Percentiles rank a stretch among this genome's conserved stretches.
Conservation (phyloP, 2,113 vertebrate species). For the Apodemus speciosus region DNA sequence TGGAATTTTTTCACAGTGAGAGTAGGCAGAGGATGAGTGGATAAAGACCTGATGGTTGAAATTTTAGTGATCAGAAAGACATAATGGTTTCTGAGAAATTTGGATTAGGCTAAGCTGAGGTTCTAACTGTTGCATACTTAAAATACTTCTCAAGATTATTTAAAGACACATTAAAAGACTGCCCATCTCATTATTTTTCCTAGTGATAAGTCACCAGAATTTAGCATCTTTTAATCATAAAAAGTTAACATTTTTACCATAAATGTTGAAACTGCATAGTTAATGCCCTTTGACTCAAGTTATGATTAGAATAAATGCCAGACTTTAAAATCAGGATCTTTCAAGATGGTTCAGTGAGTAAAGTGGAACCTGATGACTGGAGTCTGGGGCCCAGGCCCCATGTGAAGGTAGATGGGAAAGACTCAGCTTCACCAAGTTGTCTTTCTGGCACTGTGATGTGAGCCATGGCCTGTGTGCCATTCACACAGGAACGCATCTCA, state of each 20-base stretch:
- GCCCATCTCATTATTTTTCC: not conserved
- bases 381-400: too few species aligned
- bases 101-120: not conserved
- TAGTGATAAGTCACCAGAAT: not conserved
- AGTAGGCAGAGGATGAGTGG: too few species aligned
- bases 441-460: too few species aligned
- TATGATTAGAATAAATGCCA: not conserved
- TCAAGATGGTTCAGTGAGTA: not conserved
- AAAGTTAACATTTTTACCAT: not conserved
- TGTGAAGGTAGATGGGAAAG: not conserved
- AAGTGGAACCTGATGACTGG: not conserved
- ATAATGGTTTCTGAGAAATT: not conserved
- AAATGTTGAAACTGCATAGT: not conserved
- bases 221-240: not conserved
- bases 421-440: not conserved
- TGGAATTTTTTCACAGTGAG: not conserved
- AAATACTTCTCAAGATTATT: constrained; percentile 22
- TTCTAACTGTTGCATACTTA: not conserved
- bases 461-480: not conserved
- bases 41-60: not conserved
- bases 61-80: not conserved
- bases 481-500: too few species aligned
- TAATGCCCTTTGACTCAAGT: not conserved
- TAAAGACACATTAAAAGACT: not conserved
- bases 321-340: not conserved